Evolutionary conservation across 2,113 vertebrate genomes (phyloP).

Genomic region (chimpanzee (Pan troglodytes)): DNA sequence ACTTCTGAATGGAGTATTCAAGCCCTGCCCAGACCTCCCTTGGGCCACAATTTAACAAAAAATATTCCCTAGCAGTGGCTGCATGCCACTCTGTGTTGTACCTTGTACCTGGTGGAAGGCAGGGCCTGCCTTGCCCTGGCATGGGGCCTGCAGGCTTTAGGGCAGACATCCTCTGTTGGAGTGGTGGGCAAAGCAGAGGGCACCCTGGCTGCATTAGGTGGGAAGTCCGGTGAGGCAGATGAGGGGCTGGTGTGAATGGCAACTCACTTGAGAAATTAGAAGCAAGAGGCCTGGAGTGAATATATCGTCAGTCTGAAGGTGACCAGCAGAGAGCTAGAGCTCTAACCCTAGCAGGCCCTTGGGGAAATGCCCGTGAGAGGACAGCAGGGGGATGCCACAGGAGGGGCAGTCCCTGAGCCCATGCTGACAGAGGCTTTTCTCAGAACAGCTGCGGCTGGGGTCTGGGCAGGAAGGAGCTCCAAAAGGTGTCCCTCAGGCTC

Average conservation of each 20-base stretch:
- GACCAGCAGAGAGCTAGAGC: neutral
- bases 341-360: accelerated
- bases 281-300: neutral
- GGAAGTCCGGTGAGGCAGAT: no score
- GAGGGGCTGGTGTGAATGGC: neutral
- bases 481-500: neutral
- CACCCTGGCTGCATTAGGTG: no score
- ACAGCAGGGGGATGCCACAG: no score
- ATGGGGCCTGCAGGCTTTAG: no score
- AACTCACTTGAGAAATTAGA: neutral
- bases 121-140: neutral
- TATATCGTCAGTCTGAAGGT: neutral
- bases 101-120: neutral
- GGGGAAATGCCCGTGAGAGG: neutral
- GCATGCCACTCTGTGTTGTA: no score
- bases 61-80: neutral
- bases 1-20: neutral
- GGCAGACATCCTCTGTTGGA: no score
- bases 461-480: neutral
- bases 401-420: neutral
- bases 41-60: neutral
- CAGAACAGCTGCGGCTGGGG: neutral
- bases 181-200: neutral
- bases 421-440: neutral
- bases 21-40: neutral